phyloP scores from a whole-genome alignment of 2,888 invertebrate species.

The Sphinx pinastri region DNA sequence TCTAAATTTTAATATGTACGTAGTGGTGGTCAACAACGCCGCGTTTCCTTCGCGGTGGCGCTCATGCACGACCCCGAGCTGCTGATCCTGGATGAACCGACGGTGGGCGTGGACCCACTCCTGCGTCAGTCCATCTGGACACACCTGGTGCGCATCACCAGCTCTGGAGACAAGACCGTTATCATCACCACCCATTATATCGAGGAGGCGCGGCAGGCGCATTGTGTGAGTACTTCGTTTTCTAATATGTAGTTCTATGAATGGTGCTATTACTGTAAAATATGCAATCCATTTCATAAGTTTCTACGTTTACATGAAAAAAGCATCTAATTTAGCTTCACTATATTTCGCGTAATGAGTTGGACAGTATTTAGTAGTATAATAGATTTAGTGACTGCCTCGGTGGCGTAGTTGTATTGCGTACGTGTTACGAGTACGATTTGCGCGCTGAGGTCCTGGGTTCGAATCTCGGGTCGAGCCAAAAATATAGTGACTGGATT shows the following conservation, averaged over 20 bases:
- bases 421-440: too few relatives aligned
- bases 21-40: constrained; percentile 95
- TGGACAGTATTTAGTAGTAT: too few relatives aligned
- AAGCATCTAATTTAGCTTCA: too few relatives aligned
- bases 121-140: constrained; percentile 97
- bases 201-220: constrained; percentile 96
- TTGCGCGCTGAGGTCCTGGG: too few relatives aligned
- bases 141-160: constrained; percentile 94
- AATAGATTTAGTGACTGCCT: too few relatives aligned
- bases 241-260: background rate
- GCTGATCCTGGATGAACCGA: constrained; percentile 95
- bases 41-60: constrained; percentile 96
- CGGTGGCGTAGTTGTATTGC: too few relatives aligned
- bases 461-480: too few relatives aligned
- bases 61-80: constrained; percentile 96
- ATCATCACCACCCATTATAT: constrained; percentile 94
- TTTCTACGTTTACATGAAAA: too few relatives aligned
- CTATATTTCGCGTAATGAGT: too few relatives aligned
- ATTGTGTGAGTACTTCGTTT: constrained; percentile 86
- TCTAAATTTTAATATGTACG: constrained; percentile 31
- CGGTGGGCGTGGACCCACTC: constrained; percentile 96
- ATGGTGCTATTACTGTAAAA: background rate
- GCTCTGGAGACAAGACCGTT: constrained; percentile 95
- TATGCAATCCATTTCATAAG: too few relatives aligned
- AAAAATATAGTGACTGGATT: too few relatives aligned